Evolutionary conservation across 2,888 invertebrate species (phyloP), one percentile per base, ranked within the genome.

Genomic region (Allolobophora icterica): DNA sequence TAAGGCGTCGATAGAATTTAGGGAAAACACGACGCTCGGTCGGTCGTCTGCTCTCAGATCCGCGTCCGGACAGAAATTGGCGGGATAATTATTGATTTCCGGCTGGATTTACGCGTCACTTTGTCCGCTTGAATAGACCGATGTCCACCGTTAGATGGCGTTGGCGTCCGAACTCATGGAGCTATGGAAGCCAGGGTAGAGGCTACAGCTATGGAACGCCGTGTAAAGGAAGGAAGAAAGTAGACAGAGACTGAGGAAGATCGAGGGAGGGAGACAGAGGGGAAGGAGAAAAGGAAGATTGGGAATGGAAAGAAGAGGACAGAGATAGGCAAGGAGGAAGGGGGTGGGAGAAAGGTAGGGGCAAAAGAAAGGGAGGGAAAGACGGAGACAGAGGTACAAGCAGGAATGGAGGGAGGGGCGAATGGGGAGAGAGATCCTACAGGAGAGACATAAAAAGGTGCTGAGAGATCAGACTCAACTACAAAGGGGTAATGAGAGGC

Each of bases 31-130:
- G 71, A 5, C 30, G 71, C 5, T n/a, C 71, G 38, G 45, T 45
- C 45, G 30, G 30, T n/a, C 71, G 30, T 30, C 11, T 13, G n/a
- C 30, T 71, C 71, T 30, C 1, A 11, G 30, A n/a, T 71, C 71
- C 17, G 71, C 71, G 30, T 13, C n/a, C 8, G 11, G 71, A 30
- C 30, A 71, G 87, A 87, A 87, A 34, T 87, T 87, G 87, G 87
- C 38, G 35, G 0, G 87, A 87, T 35, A 87, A 87, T 87, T 87
- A 87, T 87, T 87, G 87, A 87, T 87, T 87, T 38, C 38, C 87
- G 87, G 35, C 38, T 87, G 35, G 87, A 87, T 87, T 87, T 87
- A 87, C 87, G 34, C 87, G 11, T 24, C 24, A 34, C 34, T 87
- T 87, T 87, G 35, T 87, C n/a, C 35, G 87, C 38, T 24, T 33